Percentiles rank a stretch among this genome's conserved stretches.
These are phyloP conservation scores for Bambusicola thoracicus DNA, from an alignment of 2,113 vertebrate species.

Conservation along the genomic window DNA sequence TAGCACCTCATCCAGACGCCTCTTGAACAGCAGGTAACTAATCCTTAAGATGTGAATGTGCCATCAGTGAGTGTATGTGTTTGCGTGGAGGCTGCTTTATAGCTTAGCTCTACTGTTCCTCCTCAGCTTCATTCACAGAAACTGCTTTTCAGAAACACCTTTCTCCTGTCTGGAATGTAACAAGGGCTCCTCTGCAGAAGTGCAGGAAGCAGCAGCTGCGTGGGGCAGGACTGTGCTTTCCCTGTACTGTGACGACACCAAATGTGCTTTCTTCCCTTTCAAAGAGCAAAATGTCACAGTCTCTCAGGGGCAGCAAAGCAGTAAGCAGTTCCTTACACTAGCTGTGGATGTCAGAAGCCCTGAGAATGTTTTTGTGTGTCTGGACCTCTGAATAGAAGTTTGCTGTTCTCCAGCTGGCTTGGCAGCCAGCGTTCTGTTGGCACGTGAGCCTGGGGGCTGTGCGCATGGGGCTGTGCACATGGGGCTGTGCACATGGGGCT, in stretches of 20 bases:
- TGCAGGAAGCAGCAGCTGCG: not conserved
- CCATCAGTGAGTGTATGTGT: not conserved
- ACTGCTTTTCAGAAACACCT: not conserved
- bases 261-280: not conserved
- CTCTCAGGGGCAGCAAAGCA: not conserved
- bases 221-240: not conserved
- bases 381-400: not conserved
- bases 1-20: too few relatives aligned
- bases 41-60: not conserved
- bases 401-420: not conserved
- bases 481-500: conserved; percentile 2
- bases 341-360: not conserved
- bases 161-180: not conserved
- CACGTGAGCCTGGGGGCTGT: not conserved
- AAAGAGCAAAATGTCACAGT: not conserved
- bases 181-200: not conserved
- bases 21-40: not conserved
- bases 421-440: not conserved
- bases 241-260: not conserved
- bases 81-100: not conserved
- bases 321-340: not conserved
- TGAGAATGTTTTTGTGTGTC: not conserved
- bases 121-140: not conserved
- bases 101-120: not conserved
- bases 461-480: not conserved